Conservation (phyloP, 2,113 vertebrate genomes). For the Ammospiza nelsoni region DNA sequence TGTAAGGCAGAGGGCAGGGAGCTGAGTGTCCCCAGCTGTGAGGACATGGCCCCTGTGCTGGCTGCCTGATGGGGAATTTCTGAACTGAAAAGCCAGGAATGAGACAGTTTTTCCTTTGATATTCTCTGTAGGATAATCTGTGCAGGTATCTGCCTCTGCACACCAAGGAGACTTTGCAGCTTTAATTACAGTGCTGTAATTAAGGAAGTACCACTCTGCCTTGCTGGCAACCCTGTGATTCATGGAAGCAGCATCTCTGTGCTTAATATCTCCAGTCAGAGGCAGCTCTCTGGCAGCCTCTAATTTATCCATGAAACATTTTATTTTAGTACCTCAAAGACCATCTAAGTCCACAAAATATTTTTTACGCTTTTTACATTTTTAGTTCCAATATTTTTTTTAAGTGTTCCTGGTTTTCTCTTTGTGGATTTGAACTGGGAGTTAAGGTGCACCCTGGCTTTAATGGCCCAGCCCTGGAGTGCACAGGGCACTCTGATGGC, state of each 20-base stretch:
- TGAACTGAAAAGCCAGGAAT: background rate
- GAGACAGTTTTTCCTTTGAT: background rate
- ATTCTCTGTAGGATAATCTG: slow-evolving; percentile 6
- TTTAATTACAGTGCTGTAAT: slow-evolving; percentile 39
- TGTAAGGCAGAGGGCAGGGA: background rate
- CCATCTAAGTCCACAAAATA: background rate
- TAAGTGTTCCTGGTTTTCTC: background rate
- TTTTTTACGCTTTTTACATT: background rate
- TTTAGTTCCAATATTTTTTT: background rate
- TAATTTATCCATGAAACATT: background rate
- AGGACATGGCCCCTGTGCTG: rapidly evolving
- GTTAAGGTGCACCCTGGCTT: background rate
- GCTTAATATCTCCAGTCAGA: background rate
- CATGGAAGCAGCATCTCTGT: background rate
- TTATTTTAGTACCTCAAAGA: background rate
- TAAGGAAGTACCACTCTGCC: slow-evolving; percentile 7
- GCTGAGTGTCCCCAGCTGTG: background rate
- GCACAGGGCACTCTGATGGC: background rate
- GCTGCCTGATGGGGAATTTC: background rate
- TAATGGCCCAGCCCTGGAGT: background rate
- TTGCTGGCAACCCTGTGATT: background rate
- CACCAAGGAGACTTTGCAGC: background rate
- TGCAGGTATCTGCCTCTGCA: background rate
- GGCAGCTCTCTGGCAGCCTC: background rate
- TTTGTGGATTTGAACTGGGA: background rate